These are phyloP conservation scores for Heliconius hortense DNA, from an alignment of 2,888 invertebrate species.

Conservation along the genomic window DNA sequence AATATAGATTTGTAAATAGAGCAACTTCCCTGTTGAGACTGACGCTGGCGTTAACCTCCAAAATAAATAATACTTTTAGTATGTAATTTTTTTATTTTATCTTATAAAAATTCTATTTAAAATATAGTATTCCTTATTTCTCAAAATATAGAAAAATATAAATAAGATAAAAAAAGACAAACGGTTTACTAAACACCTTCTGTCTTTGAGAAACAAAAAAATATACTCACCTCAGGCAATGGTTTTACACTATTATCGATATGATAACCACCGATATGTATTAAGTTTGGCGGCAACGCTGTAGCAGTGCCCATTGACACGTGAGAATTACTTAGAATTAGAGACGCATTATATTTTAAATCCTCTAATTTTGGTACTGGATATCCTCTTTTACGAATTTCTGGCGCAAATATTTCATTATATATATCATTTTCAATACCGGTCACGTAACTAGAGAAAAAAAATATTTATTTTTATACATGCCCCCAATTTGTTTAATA, in stretches of 20 bases:
- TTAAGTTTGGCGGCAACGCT: conserved; percentile 57
- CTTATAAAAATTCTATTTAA: too few species aligned
- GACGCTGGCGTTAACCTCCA: too few species aligned
- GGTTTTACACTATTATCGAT: conserved; percentile 53
- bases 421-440: conserved; percentile 31
- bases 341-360: conserved; percentile 47
- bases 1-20: too few species aligned
- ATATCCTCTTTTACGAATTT: conserved; percentile 40
- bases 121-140: too few species aligned
- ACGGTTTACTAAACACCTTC: too few species aligned
- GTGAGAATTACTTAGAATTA: conserved; percentile 48
- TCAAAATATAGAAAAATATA: too few species aligned
- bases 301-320: conserved; percentile 48
- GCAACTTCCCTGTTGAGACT: too few species aligned
- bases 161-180: too few species aligned
- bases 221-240: conserved; percentile 53
- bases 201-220: background rate
- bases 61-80: too few species aligned
- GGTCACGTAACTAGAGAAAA: conserved; percentile 19
- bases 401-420: conserved; percentile 38
- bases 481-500: too few species aligned
- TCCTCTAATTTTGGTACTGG: conserved; percentile 45
- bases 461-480: background rate
- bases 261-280: conserved; percentile 60
- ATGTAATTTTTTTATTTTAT: too few species aligned